Conservation (phyloP, 1,140 invertebrate genomes). For the Drosophila guanche region DNA sequence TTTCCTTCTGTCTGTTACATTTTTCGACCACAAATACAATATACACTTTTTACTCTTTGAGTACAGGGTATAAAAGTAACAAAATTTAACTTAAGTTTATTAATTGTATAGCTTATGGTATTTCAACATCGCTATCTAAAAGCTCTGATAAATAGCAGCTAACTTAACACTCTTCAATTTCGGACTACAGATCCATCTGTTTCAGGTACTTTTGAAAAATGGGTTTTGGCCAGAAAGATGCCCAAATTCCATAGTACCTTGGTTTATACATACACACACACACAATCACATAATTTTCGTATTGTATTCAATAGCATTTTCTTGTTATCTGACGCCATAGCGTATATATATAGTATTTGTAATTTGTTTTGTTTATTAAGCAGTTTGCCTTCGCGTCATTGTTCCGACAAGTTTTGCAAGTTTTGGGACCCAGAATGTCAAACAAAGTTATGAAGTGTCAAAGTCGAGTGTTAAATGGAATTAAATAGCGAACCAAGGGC, state of each 20-base stretch:
- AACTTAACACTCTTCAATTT: no score
- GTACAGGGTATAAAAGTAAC: no score
- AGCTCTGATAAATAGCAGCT: no score
- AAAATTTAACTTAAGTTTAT: no score
- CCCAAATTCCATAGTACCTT: no score
- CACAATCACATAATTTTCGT: constrained; percentile 31
- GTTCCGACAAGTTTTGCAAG: constrained; percentile 16
- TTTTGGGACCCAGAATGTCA: constrained; percentile 18
- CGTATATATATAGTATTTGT: constrained; percentile 43
- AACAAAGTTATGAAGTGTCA: constrained; percentile 49
- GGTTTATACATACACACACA: not conserved
- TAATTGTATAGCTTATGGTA: no score
- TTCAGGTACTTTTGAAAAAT: no score
- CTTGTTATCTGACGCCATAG: constrained; percentile 57
- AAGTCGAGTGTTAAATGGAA: constrained; percentile 45
- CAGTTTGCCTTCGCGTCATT: constrained; percentile 5
- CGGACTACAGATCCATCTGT: no score
- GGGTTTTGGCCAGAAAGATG: no score
- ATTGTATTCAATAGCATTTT: constrained; percentile 67
- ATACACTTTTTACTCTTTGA: no score
- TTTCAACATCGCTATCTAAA: no score
- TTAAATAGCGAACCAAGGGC: constrained; percentile 25
- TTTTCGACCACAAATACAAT: no score
- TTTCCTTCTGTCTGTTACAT: constrained; percentile 3
- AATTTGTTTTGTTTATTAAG: constrained; percentile 59